Conservation (phyloP, 2,113 vertebrate species). For the Podilymbus podiceps region DNA sequence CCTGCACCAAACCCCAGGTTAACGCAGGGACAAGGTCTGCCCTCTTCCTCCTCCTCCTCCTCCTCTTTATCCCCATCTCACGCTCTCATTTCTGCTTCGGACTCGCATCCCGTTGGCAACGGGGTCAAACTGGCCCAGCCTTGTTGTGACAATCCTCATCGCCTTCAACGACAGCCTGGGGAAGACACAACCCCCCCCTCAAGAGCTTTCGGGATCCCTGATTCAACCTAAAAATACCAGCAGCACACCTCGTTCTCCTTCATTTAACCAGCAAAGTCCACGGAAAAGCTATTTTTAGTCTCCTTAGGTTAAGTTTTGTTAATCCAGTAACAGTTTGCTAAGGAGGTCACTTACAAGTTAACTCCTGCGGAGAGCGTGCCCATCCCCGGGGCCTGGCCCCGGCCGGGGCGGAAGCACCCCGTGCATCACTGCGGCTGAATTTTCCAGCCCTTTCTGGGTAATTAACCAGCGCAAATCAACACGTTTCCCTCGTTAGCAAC, state of each 20-base stretch:
- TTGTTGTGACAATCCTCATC: background rate
- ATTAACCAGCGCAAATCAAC: background rate
- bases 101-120: background rate
- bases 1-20: background rate
- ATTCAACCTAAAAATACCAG: constrained; percentile 1
- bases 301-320: background rate
- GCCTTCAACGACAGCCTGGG: background rate
- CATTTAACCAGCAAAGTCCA: background rate
- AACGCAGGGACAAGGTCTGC: background rate
- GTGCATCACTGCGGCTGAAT: background rate
- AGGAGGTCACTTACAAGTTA: background rate
- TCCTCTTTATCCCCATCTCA: background rate
- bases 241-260: background rate
- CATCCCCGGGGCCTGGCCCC: background rate
- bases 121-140: background rate
- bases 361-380: background rate
- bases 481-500: background rate
- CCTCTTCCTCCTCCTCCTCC: background rate
- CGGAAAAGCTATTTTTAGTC: constrained; percentile 38
- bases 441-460: background rate
- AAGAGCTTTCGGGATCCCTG: background rate
- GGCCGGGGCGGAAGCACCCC: accelerated
- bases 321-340: background rate
- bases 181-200: background rate
- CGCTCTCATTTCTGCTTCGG: background rate